Evolutionary conservation across 2,888 invertebrate genomes (phyloP).

Genomic region (Noctua comes): DNA sequence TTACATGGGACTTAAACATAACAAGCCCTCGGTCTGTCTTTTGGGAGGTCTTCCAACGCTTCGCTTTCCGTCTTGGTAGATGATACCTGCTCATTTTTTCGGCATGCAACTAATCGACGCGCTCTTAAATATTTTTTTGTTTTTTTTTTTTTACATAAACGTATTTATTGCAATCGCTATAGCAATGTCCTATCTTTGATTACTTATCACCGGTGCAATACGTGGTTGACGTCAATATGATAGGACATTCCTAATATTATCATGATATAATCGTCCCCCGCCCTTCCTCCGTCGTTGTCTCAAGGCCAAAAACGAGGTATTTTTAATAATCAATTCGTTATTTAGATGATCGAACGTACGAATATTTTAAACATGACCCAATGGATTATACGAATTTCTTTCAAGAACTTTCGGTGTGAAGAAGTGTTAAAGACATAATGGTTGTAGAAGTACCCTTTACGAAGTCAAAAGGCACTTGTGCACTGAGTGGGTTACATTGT

Average conservation of each 20-base stretch:
- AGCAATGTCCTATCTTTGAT: background rate
- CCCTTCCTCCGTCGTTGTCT: background rate
- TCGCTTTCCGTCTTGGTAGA: background rate
- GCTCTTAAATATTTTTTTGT: background rate
- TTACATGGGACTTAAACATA: background rate
- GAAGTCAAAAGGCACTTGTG: no score
- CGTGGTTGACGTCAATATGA: constrained; percentile 9
- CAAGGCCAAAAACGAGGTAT: background rate
- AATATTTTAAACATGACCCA: background rate
- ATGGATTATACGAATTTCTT: background rate
- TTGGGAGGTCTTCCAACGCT: background rate
- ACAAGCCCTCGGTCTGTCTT: no score
- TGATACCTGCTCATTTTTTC: background rate
- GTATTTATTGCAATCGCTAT: background rate
- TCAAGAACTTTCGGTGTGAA: no score
- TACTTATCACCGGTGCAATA: constrained; percentile 8
- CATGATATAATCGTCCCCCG: background rate
- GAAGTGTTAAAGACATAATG: background rate
- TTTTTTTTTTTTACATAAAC: background rate
- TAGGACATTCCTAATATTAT: background rate
- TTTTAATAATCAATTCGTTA: background rate
- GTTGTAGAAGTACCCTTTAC: no score
- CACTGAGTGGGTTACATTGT: no score
- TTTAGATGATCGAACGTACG: background rate
- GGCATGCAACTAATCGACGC: background rate